A percentile compares a stretch with the other conserved stretches of the same genome.
These are phyloP conservation scores for Prunella strophiata DNA, from an alignment of 2,797 vertebrate species.

Conservation along the genomic window DNA sequence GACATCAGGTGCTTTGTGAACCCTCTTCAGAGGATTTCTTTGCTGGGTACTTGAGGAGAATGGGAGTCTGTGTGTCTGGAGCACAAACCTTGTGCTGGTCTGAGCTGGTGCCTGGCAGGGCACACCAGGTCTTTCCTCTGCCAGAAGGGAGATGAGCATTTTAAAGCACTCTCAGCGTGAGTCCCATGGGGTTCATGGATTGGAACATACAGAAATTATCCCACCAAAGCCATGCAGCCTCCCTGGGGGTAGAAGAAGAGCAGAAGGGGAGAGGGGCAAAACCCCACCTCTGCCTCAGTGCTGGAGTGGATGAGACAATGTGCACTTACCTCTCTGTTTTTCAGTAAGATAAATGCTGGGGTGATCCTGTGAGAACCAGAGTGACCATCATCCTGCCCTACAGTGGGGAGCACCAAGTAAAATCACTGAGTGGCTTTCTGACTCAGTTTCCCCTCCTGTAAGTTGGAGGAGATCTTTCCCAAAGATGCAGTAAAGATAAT, in stretches of 20 bases:
- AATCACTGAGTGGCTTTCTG: neutral
- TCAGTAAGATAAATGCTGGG: neutral
- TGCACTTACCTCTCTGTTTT: neutral
- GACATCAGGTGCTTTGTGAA: neutral
- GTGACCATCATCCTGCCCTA: neutral
- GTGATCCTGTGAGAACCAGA: neutral
- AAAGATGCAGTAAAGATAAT: neutral
- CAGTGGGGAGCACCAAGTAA: neutral
- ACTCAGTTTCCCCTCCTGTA: neutral
- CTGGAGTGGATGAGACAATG: neutral
- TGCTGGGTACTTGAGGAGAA: neutral
- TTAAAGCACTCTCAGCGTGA: rapidly evolving
- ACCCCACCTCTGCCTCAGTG: neutral
- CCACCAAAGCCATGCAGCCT: neutral
- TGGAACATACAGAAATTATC: neutral
- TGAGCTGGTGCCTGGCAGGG: neutral
- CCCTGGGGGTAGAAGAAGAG: neutral
- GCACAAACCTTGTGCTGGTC: neutral
- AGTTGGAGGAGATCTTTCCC: neutral
- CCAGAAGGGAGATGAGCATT: neutral
- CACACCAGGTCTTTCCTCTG: neutral
- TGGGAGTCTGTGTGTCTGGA: rapidly evolving
- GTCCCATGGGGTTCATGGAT: rapidly evolving
- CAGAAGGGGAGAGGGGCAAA: neutral
- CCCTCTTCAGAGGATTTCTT: neutral